Conservation (phyloP, 2,888 invertebrate genomes). For the Dryocosmus kuriphilus region DNA sequence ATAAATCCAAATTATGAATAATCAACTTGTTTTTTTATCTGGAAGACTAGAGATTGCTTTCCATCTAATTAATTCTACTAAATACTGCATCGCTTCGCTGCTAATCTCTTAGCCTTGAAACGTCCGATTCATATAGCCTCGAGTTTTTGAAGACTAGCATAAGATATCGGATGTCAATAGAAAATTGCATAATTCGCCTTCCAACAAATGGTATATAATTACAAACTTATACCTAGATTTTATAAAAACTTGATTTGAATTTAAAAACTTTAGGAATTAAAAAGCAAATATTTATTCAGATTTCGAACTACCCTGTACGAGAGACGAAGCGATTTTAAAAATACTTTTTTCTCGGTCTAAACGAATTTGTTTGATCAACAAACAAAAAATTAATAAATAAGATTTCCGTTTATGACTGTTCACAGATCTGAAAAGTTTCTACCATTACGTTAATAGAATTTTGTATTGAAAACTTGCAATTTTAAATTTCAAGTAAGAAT, state of each 20-base stretch:
- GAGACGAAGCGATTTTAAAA: no score
- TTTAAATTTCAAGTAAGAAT: no score
- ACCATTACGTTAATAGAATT: no score
- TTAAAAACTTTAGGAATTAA: neutral
- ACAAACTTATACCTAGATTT: neutral
- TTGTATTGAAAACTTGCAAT: no score
- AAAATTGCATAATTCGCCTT: conserved; percentile 34
- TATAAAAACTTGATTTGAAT: conserved; percentile 5
- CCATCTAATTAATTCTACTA: conserved; percentile 12
- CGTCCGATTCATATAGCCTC: conserved; percentile 17
- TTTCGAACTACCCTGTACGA: no score
- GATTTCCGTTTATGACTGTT: no score
- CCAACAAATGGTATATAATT: conserved; percentile 27
- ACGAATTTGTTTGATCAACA: no score
- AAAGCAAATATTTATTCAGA: neutral
- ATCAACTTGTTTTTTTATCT: neutral
- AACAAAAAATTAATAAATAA: no score
- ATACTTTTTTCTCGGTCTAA: no score
- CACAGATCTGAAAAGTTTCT: no score
- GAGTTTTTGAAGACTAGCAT: conserved; percentile 29
- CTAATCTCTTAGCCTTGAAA: conserved; percentile 35
- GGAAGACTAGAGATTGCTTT: neutral
- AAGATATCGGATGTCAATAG: conserved; percentile 33
- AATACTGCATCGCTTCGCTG: conserved; percentile 18
- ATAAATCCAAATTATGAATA: neutral